Conservation (phyloP, 2,797 vertebrate genomes). For the Lithobates sylvaticus region DNA sequence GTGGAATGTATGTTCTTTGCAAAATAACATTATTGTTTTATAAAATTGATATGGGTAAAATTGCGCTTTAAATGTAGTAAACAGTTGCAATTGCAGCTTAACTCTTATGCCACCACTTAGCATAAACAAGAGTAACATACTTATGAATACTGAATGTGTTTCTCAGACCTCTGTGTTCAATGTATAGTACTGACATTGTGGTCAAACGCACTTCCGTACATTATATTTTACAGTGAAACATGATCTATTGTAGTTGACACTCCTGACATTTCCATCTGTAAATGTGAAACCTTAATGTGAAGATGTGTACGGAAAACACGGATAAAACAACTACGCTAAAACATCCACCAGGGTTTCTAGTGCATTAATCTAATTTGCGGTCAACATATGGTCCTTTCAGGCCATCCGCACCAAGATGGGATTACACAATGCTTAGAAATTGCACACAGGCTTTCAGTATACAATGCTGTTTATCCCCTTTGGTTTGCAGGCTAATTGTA, state of each 20-base stretch:
- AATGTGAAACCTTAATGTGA: slow-evolving; percentile 41
- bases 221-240: slow-evolving; percentile 15
- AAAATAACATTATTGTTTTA: too few species aligned
- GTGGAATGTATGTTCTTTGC: too few species aligned
- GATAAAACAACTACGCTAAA: not conserved
- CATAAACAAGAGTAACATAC: not conserved
- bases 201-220: not conserved
- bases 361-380: slow-evolving; percentile 45
- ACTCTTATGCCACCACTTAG: not conserved
- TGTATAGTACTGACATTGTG: slow-evolving; percentile 1
- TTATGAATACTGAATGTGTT: not conserved
- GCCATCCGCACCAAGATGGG: not conserved
- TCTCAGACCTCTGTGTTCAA: slow-evolving; percentile 11
- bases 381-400: slow-evolving; percentile 5
- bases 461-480: not conserved
- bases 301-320: slow-evolving; percentile 24
- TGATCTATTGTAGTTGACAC: slow-evolving; percentile 42
- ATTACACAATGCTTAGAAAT: slow-evolving; percentile 3
- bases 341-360: slow-evolving; percentile 14
- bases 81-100: not conserved
- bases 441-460: slow-evolving; percentile 1
- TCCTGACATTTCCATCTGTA: slow-evolving; percentile 27
- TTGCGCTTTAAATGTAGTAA: not conserved
- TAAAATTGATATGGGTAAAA: too few species aligned
- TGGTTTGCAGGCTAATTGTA: slow-evolving; percentile 8